phyloP scores from a whole-genome alignment of 2,888 invertebrate genomes.

The Crossocerus cetratus region DNA sequence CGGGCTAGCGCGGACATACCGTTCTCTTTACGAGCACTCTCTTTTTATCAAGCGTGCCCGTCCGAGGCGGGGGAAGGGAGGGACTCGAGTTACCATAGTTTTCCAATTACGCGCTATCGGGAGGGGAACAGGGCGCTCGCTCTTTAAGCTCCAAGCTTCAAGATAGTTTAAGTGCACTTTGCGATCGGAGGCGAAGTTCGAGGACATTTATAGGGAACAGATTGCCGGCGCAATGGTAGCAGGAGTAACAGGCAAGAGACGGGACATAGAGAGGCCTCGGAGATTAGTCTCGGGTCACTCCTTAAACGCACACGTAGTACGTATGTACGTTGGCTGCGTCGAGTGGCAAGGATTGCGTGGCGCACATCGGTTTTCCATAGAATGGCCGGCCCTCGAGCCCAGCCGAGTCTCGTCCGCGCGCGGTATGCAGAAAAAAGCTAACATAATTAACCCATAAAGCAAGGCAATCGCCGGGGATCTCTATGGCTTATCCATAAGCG shows the following conservation, averaged over 20 bases:
- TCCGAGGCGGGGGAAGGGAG: no score
- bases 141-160: no score
- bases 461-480: constrained; percentile 62
- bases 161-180: constrained; percentile 1
- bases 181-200: neutral
- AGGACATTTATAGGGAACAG: constrained; percentile 16
- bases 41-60: no score
- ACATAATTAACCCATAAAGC: constrained; percentile 71
- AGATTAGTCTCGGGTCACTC: constrained; percentile 29
- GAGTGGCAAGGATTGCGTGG: constrained; percentile 12
- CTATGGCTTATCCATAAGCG: constrained; percentile 56
- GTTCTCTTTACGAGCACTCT: no score
- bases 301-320: constrained; percentile 25
- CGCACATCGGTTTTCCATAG: constrained; percentile 54
- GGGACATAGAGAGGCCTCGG: neutral
- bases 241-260: constrained; percentile 21
- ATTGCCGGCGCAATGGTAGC: constrained; percentile 20
- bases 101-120: no score
- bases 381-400: constrained; percentile 32
- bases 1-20: constrained; percentile 4
- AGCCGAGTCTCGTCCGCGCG: constrained; percentile 40
- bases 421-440: constrained; percentile 50
- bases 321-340: neutral
- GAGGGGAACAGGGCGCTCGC: no score
- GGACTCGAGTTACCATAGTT: no score